Evolutionary conservation across 2,113 vertebrate genomes (phyloP), one percentile per base, ranked within the genome.

Genomic region (Clarias magur): DNA sequence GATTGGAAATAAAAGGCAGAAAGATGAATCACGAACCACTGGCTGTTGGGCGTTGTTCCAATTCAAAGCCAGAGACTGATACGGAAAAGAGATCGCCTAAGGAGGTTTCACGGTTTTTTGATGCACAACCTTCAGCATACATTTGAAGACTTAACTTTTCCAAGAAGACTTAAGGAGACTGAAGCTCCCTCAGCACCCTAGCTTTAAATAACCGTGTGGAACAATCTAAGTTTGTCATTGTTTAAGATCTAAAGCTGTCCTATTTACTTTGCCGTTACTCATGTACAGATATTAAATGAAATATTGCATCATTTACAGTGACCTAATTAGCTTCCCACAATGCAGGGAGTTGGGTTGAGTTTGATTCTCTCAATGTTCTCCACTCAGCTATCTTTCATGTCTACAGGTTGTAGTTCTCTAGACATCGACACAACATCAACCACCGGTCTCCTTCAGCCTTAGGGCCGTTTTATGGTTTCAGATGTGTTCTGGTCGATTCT

Each of bases 71-170:
- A 23, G 70, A 54, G 48, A 78, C 48, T 54, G 73, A 79, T 79
- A 30, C 17, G 57, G n/a, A 15, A 56, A 57, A 79, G 15, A 79
- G 13, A 79, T 56, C 56, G 76, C 76, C 53, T 56, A 27, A 54
- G 75, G 75, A 56, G 48, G 30, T 7, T 54, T 56, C 17, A 79
- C 11, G 53, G n/a, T 8, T 79, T 79, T 79, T 25, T 79, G 48
- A 79, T 79, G 54, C 76, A 57, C 76, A 79, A 57, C 76, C 54
- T 79, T 79, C 76, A 79, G 17, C 76, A 38, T 72, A 72, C 16
- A 53, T 25, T 75, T 75, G 38, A 48, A 75, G 38, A 48, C 70
- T 72, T 38, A 42, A 79, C 76, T 79, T 79, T 79, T 79, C 9
- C 25, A 30, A 57, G n/a, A 56, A n/a, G 54, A 79, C n/a, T 57